phyloP scores from a whole-genome alignment of 2,113 vertebrate species.

The Gallinago media region DNA sequence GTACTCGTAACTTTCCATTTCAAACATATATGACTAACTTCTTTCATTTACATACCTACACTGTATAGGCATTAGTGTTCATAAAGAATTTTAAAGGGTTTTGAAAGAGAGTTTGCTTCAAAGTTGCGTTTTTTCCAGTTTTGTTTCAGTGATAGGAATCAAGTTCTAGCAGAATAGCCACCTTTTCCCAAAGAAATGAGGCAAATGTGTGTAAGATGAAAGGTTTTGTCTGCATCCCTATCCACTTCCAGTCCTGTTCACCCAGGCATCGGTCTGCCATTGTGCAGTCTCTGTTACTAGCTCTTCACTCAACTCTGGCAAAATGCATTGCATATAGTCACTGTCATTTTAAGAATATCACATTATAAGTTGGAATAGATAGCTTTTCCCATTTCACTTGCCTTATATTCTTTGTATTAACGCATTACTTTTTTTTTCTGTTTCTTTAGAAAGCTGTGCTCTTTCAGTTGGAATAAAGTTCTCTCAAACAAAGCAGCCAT shows the following conservation, averaged over 20 bases:
- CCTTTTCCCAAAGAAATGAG: background rate
- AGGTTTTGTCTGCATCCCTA: background rate
- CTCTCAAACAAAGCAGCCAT: background rate
- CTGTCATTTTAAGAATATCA: background rate
- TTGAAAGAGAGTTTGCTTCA: background rate
- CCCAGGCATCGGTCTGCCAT: background rate
- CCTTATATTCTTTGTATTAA: background rate
- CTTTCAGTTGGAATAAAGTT: background rate
- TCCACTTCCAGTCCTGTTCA: background rate
- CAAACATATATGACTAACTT: background rate
- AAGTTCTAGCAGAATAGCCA: background rate
- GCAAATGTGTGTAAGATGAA: accelerated
- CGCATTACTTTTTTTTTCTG: accelerated
- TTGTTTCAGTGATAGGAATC: background rate
- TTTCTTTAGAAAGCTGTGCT: background rate
- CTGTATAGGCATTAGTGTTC: background rate
- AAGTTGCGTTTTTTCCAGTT: background rate
- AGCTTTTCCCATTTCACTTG: background rate
- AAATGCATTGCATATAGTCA: background rate
- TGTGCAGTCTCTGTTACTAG: background rate
- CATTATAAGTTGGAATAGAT: background rate
- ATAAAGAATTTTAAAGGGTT: background rate
- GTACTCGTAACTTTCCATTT: constrained; percentile 11
- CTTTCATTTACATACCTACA: background rate
- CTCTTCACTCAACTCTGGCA: background rate